A percentile compares a stretch with the other conserved stretches of the same genome.
Conservation (phyloP, 2,888 invertebrate species). For the Athetis lepigone region DNA sequence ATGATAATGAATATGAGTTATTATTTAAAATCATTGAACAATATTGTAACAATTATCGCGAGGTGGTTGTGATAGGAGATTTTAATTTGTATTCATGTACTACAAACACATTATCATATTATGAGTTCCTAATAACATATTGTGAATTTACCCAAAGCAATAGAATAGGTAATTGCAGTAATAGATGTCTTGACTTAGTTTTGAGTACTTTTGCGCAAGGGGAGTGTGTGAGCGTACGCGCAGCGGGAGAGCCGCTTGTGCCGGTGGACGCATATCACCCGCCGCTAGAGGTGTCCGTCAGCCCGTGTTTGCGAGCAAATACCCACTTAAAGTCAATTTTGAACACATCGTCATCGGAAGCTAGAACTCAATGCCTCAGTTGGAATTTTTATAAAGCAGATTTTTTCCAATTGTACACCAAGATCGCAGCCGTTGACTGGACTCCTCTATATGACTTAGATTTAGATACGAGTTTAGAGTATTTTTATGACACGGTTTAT, state of each 20-base stretch:
- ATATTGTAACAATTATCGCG: too few species aligned
- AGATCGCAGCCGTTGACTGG: slow-evolving; percentile 24
- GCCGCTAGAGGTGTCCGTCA: not conserved
- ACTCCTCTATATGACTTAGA: slow-evolving; percentile 11
- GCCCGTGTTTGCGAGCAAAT: not conserved
- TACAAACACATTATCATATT: too few species aligned
- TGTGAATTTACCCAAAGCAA: too few species aligned
- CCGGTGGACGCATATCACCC: not conserved
- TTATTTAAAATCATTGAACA: too few species aligned
- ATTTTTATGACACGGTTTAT: slow-evolving; percentile 21
- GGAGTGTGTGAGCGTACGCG: not conserved
- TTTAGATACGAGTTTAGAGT: slow-evolving; percentile 26
- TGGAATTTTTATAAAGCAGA: slow-evolving; percentile 32
- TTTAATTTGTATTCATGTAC: too few species aligned
- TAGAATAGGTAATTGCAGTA: slow-evolving; percentile 18
- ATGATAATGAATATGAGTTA: too few species aligned
- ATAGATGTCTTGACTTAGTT: slow-evolving; percentile 4
- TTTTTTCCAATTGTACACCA: slow-evolving; percentile 7
- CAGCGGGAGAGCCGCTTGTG: not conserved
- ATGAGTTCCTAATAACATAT: too few species aligned
- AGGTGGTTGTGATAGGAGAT: too few species aligned
- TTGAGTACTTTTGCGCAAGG: slow-evolving; percentile 7
- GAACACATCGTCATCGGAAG: too few species aligned
- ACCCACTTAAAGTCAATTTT: too few species aligned
- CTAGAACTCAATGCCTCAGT: not conserved